Percentiles rank a stretch among this genome's conserved stretches.
Evolutionary conservation across 1,140 invertebrate species (phyloP).

Genomic region (Drosophila paulistorum): DNA sequence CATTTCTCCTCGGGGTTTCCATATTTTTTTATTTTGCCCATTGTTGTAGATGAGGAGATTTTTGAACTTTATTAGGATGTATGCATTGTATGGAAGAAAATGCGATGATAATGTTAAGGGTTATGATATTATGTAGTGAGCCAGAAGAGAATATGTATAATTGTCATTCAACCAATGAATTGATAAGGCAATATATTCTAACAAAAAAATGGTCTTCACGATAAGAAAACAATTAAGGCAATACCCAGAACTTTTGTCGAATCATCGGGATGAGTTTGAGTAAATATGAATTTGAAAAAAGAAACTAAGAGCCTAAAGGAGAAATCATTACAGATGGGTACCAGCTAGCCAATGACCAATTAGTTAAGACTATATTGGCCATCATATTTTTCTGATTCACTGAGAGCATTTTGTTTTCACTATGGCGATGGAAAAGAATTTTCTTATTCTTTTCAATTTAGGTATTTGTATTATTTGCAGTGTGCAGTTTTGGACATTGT

Average conservation of each 20-base stretch:
- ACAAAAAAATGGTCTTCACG: background rate
- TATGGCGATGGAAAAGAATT: background rate
- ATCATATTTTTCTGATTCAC: background rate
- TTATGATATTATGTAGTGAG: background rate
- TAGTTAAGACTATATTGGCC: too few relatives aligned
- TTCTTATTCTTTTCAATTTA: constrained; percentile 43
- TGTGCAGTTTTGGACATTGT: constrained; percentile 74
- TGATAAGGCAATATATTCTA: background rate
- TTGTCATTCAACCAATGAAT: background rate
- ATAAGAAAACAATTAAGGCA: background rate
- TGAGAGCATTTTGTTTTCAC: constrained; percentile 9
- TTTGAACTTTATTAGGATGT: constrained; percentile 10
- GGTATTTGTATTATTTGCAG: constrained; percentile 57
- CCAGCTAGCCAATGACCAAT: too few relatives aligned
- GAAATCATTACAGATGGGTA: too few relatives aligned
- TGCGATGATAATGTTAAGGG: constrained; percentile 1
- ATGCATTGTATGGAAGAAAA: constrained; percentile 1
- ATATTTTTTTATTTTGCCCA: constrained; percentile 21
- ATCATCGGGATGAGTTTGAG: too few relatives aligned
- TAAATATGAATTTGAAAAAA: too few relatives aligned
- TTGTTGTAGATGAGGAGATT: background rate
- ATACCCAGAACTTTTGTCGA: too few relatives aligned
- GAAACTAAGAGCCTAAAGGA: too few relatives aligned
- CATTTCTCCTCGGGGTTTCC: constrained; percentile 8
- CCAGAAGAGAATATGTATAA: background rate